Percentiles rank a stretch among this genome's conserved stretches.
These are phyloP conservation scores for Radopholus similis DNA, from an alignment of 1,140 invertebrate genomes.

Conservation along the genomic window DNA sequence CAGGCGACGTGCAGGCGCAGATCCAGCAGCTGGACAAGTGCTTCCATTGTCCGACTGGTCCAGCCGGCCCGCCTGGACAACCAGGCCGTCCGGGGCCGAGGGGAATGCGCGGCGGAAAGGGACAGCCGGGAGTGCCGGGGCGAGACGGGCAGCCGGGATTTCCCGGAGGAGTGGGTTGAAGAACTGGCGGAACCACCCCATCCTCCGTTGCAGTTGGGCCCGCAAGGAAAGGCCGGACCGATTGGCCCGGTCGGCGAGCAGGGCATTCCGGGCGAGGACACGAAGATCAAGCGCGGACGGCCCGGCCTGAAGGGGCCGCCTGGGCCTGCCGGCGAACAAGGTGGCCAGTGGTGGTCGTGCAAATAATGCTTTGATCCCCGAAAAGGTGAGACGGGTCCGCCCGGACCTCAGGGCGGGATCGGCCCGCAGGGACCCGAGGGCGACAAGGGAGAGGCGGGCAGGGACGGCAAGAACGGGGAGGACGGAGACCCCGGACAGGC, in stretches of 20 bases:
- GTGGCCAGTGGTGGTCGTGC: not conserved
- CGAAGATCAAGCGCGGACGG: constrained; percentile 39
- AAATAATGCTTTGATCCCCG: constrained; percentile 1
- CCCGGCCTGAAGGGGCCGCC: constrained; percentile 40
- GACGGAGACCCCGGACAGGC: constrained; percentile 26
- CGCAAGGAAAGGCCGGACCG: constrained; percentile 39
- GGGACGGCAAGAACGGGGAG: constrained; percentile 25
- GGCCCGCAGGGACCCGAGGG: constrained; percentile 30
- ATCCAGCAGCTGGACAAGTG: constrained; percentile 38
- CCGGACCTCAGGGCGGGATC: constrained; percentile 13
- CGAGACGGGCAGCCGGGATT: constrained; percentile 43
- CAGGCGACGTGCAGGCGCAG: constrained; percentile 37
- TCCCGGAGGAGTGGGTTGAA: constrained; percentile 17
- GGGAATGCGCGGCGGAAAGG: constrained; percentile 48
- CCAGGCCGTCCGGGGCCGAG: constrained; percentile 42
- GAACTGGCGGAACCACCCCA: not conserved
- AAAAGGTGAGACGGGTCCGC: constrained; percentile 21
- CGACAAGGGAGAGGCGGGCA: constrained; percentile 19
- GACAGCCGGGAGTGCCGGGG: constrained; percentile 31
- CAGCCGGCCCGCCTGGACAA: constrained; percentile 34
- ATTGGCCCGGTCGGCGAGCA: constrained; percentile 30
- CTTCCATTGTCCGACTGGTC: constrained; percentile 49
- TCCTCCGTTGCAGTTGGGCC: constrained; percentile 35
- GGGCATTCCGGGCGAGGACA: constrained; percentile 36
- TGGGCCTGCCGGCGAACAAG: constrained; percentile 29